Evolutionary conservation across 2,113 vertebrate species (phyloP).

Genomic region (Gnathonemus echidnorhynchus): DNA sequence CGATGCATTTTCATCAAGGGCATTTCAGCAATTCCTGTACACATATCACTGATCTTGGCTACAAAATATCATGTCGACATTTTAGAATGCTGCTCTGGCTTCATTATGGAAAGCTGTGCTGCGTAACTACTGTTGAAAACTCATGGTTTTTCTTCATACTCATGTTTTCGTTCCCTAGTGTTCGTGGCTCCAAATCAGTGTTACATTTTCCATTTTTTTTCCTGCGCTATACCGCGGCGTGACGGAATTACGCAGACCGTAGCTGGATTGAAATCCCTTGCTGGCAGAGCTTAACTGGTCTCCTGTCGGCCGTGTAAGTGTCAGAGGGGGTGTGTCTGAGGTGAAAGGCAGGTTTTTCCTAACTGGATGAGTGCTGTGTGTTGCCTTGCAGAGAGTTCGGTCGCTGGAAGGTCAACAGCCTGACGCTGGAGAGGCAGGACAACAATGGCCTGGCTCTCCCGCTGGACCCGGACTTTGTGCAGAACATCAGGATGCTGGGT

Average conservation of each 20-base stretch:
- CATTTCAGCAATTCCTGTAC: not conserved
- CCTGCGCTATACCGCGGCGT: conserved; percentile 13
- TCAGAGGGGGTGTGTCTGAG: not conserved
- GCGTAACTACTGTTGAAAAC: not conserved
- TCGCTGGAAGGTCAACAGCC: conserved; percentile 74
- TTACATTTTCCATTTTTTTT: conserved; percentile 41
- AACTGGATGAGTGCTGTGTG: not conserved
- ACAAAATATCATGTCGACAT: not conserved
- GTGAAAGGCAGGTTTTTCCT: not conserved
- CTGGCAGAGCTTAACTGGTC: not conserved
- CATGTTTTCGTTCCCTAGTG: not conserved
- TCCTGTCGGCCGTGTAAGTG: not conserved
- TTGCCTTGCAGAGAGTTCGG: conserved; percentile 63
- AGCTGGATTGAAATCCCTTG: not conserved
- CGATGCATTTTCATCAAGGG: conserved; percentile 14
- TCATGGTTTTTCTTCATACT: not conserved
- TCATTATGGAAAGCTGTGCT: not conserved
- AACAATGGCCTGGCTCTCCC: conserved; percentile 51
- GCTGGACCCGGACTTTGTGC: conserved; percentile 67
- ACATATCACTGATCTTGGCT: not conserved
- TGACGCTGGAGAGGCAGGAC: conserved; percentile 62
- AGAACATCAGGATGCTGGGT: conserved; percentile 63
- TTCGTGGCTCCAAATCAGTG: not conserved
- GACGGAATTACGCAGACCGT: not conserved
- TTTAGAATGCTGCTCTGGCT: not conserved